phyloP scores from a whole-genome alignment of 2,113 vertebrate genomes.

The Cyanoderma ruficeps region DNA sequence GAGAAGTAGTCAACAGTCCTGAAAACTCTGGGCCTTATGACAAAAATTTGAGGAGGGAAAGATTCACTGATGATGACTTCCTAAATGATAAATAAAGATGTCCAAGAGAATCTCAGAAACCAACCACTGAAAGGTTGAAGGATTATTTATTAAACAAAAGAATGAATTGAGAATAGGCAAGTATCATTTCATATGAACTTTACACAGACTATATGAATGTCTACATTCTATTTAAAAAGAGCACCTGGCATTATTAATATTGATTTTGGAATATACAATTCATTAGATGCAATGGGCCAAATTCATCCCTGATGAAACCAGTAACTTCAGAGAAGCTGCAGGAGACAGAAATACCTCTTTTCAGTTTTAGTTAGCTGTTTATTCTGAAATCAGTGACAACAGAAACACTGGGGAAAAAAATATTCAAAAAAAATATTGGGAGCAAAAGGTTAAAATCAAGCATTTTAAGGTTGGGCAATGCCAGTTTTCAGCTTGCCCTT shows the following conservation, averaged over 20 bases:
- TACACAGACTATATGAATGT: constrained; percentile 21
- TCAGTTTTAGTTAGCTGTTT: background rate
- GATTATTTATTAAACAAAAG: constrained; percentile 12
- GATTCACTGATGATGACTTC: background rate
- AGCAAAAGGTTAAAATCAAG: background rate
- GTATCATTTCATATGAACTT: constrained; percentile 3
- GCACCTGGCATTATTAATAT: constrained; percentile 16
- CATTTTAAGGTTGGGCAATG: background rate
- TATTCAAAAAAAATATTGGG: background rate
- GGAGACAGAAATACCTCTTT: background rate
- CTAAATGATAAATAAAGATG: constrained; percentile 52
- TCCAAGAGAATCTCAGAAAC: constrained; percentile 25
- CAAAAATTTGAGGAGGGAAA: background rate
- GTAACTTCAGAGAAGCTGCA: background rate
- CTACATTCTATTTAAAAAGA: constrained; percentile 27
- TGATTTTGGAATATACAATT: constrained; percentile 50
- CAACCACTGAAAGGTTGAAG: background rate
- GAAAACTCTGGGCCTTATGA: background rate
- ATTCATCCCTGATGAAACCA: background rate
- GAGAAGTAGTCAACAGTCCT: background rate
- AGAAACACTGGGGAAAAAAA: background rate
- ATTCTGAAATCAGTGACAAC: background rate
- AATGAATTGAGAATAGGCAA: constrained; percentile 31
- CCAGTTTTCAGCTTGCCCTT: background rate
- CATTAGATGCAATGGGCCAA: background rate